Evolutionary conservation across 2,888 invertebrate genomes (phyloP).

Genomic region (Agriopis aurantiaria): DNA sequence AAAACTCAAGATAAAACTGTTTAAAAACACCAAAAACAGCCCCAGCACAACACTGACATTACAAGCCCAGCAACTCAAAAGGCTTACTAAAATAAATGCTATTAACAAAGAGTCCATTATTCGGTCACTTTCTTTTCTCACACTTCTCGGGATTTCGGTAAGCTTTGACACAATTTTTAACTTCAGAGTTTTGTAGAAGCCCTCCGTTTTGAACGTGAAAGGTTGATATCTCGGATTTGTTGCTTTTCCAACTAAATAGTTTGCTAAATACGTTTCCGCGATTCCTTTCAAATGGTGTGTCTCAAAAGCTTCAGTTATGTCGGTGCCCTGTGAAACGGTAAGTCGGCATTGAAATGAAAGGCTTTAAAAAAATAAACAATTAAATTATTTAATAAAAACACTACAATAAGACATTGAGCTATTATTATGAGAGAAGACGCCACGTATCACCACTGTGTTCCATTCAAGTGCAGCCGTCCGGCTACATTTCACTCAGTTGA

Average conservation of each 20-base stretch:
- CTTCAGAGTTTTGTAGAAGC: constrained; percentile 9
- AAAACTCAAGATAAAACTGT: background rate
- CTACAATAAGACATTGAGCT: background rate
- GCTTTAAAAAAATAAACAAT: background rate
- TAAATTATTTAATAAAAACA: background rate
- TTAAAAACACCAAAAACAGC: background rate
- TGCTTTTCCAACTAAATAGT: constrained; percentile 74
- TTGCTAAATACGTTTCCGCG: constrained; percentile 86
- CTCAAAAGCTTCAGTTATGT: constrained; percentile 89
- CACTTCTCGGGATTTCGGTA: background rate
- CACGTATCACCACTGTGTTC: no score
- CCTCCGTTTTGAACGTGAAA: constrained; percentile 90
- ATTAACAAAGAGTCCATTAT: constrained; percentile 1
- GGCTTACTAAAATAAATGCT: background rate
- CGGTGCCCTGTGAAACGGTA: constrained; percentile 80
- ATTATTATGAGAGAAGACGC: no score
- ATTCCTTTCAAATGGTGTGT: constrained; percentile 84
- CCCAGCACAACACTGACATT: background rate
- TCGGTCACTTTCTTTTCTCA: background rate
- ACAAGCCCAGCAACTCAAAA: background rate
- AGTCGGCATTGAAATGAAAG: background rate
- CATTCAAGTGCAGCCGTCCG: no score
- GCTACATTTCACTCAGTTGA: no score
- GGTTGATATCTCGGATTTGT: constrained; percentile 88
- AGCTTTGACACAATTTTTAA: background rate